Conservation (phyloP, 2,797 vertebrate species). For the Rhincodon typus region DNA sequence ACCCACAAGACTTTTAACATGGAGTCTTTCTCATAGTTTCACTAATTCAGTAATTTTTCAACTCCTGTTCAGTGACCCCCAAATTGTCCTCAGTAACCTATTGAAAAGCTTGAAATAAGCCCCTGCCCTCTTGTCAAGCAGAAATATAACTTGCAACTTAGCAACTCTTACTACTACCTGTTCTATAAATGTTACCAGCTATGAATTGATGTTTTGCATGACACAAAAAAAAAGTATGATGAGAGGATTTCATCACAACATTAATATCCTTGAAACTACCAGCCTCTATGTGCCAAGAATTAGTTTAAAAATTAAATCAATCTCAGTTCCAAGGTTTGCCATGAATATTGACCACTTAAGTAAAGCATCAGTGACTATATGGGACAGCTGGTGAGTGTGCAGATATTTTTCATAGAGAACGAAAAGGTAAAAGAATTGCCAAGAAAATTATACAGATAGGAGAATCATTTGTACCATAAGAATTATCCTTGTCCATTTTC, state of each 20-base stretch:
- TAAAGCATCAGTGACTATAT: background rate
- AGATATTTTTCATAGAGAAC: background rate
- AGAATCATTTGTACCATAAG: background rate
- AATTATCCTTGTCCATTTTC: background rate
- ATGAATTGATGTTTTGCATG: too few species aligned
- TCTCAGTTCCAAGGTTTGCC: background rate
- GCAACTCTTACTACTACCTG: too few species aligned
- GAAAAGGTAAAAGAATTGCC: background rate
- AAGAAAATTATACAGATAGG: conserved; percentile 36
- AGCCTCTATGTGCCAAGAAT: background rate
- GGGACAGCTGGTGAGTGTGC: background rate
- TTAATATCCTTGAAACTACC: background rate
- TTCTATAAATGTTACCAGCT: too few species aligned
- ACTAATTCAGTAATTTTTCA: too few species aligned
- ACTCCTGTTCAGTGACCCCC: too few species aligned
- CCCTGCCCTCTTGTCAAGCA: too few species aligned
- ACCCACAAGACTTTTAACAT: too few species aligned
- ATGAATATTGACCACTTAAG: background rate
- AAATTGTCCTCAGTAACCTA: too few species aligned
- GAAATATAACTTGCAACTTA: too few species aligned
- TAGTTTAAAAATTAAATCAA: background rate
- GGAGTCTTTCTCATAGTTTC: too few species aligned
- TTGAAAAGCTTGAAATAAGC: too few species aligned
- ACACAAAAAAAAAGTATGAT: too few species aligned
- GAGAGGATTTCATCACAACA: background rate